phyloP scores from a whole-genome alignment of 2,888 invertebrate species.

The Acronicta aceris region DNA sequence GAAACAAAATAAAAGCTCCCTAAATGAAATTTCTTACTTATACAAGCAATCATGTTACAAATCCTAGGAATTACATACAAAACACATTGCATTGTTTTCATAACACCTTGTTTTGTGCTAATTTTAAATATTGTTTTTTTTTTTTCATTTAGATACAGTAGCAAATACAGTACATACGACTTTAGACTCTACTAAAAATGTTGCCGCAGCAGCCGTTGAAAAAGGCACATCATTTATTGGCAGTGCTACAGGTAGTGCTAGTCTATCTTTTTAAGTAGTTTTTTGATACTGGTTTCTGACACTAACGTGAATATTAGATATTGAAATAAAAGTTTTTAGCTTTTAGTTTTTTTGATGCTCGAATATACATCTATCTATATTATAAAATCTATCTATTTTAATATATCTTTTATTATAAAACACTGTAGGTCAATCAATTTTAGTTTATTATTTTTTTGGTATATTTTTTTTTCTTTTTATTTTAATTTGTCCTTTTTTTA shows the following conservation, averaged over 20 bases:
- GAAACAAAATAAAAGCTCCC: neutral
- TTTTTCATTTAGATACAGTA: constrained; percentile 62
- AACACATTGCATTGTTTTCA: neutral
- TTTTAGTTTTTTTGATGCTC: too few relatives aligned
- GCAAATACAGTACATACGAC: constrained; percentile 64
- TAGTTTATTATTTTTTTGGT: neutral
- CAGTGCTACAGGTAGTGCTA: constrained; percentile 64
- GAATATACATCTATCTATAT: too few relatives aligned
- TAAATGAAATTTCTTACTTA: neutral
- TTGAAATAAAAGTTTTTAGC: too few relatives aligned
- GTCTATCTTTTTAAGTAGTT: too few relatives aligned
- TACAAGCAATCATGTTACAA: too few relatives aligned
- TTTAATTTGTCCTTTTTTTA: neutral
- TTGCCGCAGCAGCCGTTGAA: constrained; percentile 66
- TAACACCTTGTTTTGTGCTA: constrained; percentile 32
- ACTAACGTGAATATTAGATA: too few relatives aligned
- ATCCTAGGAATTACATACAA: too few relatives aligned
- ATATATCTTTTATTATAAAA: too few relatives aligned
- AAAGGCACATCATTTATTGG: constrained; percentile 67
- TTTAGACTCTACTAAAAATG: constrained; percentile 71
- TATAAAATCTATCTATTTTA: too few relatives aligned
- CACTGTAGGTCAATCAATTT: too few relatives aligned
- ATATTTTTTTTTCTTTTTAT: neutral
- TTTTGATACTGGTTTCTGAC: too few relatives aligned
- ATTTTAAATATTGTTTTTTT: neutral